phyloP scores from a whole-genome alignment of 2,797 vertebrate species.

The Sebastes iracundus region DNA sequence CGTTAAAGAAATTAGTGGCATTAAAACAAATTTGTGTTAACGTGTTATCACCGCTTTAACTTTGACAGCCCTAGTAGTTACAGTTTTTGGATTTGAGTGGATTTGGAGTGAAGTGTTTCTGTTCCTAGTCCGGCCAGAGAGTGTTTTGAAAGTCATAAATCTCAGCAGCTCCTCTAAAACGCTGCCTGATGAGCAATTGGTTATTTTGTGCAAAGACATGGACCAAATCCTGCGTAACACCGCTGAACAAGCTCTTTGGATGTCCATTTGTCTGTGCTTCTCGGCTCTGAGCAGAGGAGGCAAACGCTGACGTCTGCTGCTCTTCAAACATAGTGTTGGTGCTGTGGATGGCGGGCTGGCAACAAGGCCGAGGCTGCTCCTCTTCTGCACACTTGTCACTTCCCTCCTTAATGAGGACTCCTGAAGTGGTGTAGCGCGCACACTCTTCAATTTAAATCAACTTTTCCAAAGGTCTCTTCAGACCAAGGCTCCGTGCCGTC shows the following conservation, averaged over 20 bases:
- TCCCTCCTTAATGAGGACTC: neutral
- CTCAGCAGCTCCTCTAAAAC: too few relatives aligned
- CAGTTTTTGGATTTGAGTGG: too few relatives aligned
- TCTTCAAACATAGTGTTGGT: constrained; percentile 8
- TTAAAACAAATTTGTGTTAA: too few relatives aligned
- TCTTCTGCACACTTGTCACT: constrained; percentile 21
- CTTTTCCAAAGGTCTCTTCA: constrained; percentile 60
- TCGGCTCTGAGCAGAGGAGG: neutral
- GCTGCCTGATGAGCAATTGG: too few relatives aligned
- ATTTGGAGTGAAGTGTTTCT: too few relatives aligned
- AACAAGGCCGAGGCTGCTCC: constrained; percentile 41
- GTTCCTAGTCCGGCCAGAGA: too few relatives aligned
- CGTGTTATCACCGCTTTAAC: too few relatives aligned
- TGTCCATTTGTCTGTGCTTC: constrained; percentile 1
- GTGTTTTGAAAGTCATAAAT: too few relatives aligned
- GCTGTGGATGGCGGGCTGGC: neutral
- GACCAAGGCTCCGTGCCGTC: constrained; percentile 50
- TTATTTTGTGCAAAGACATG: neutral
- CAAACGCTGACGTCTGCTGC: neutral
- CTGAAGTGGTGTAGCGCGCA: constrained; percentile 59
- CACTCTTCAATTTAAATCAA: constrained; percentile 56
- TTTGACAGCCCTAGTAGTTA: too few relatives aligned
- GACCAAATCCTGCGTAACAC: neutral
- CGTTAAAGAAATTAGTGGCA: too few relatives aligned
- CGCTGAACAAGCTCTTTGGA: neutral